Evolutionary conservation across 2,113 vertebrate species (phyloP).

Genomic region (Rhagologus leucostigma): DNA sequence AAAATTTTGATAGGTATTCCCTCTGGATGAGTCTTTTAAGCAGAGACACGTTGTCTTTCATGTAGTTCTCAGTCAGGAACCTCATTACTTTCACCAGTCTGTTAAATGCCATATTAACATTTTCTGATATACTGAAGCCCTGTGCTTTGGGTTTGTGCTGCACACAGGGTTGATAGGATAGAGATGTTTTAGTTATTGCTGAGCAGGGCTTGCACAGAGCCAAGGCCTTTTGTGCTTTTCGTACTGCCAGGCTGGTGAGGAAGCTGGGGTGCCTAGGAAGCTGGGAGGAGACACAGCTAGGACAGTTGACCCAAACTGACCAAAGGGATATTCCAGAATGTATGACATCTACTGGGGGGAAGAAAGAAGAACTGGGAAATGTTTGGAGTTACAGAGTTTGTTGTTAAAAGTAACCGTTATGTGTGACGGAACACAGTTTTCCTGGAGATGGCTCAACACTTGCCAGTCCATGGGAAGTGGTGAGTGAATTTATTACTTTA

Average conservation of each 20-base stretch:
- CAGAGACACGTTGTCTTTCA: background rate
- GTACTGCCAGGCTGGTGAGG: background rate
- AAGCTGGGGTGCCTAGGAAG: background rate
- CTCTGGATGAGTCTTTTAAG: background rate
- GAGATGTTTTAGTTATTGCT: background rate
- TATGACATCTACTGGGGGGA: fast-evolving
- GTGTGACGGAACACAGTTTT: background rate
- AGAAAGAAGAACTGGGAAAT: background rate
- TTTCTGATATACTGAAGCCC: background rate
- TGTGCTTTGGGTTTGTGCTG: background rate
- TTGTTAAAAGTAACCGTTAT: background rate
- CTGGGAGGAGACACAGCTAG: background rate
- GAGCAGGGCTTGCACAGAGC: background rate
- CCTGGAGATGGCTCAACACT: background rate
- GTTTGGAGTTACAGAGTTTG: background rate
- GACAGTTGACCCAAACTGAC: no score
- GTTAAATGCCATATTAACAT: background rate
- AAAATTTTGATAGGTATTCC: background rate
- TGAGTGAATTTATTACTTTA: background rate
- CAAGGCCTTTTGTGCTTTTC: background rate
- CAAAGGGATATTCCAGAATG: background rate
- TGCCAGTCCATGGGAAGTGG: background rate
- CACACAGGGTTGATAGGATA: background rate
- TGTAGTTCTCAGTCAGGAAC: background rate
- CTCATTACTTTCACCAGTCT: background rate